These are phyloP conservation scores for Lobophora halterata DNA, from an alignment of 2,888 invertebrate species.

Conservation along the genomic window DNA sequence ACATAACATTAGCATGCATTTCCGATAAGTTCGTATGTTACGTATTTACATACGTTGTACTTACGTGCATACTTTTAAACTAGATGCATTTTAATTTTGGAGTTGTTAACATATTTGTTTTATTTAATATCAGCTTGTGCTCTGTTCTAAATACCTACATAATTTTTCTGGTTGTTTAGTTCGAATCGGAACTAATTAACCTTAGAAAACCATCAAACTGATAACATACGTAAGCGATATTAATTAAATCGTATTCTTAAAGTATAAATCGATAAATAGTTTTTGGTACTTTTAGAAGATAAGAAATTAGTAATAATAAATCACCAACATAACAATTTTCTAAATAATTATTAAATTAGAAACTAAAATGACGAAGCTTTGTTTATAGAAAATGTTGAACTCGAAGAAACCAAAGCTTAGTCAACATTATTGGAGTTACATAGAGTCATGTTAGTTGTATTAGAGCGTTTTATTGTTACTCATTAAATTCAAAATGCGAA, in stretches of 20 bases:
- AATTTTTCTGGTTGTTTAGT: no score
- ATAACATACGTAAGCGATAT: slow-evolving; percentile 4
- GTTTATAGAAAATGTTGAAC: slow-evolving; percentile 26
- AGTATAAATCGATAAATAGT: slow-evolving; percentile 23
- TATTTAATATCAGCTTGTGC: no score
- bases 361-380: slow-evolving; percentile 28
- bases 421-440: slow-evolving; percentile 25
- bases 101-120: no score
- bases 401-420: slow-evolving; percentile 31
- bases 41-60: no score
- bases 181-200: no score
- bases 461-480: slow-evolving; percentile 11
- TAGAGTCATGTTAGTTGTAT: slow-evolving; percentile 9
- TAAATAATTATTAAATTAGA: slow-evolving; percentile 26
- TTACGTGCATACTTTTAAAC: no score
- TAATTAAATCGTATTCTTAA: slow-evolving; percentile 9
- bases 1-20: no score
- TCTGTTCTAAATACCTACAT: no score
- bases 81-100: no score
- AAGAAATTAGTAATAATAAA: slow-evolving; percentile 30
- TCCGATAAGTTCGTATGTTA: no score
- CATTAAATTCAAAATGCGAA: no score
- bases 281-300: slow-evolving; percentile 31
- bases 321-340: slow-evolving; percentile 24
- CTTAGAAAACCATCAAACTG: no score